Evolutionary conservation across 2,113 vertebrate species (phyloP).

Genomic region (Anguilla rostrata): DNA sequence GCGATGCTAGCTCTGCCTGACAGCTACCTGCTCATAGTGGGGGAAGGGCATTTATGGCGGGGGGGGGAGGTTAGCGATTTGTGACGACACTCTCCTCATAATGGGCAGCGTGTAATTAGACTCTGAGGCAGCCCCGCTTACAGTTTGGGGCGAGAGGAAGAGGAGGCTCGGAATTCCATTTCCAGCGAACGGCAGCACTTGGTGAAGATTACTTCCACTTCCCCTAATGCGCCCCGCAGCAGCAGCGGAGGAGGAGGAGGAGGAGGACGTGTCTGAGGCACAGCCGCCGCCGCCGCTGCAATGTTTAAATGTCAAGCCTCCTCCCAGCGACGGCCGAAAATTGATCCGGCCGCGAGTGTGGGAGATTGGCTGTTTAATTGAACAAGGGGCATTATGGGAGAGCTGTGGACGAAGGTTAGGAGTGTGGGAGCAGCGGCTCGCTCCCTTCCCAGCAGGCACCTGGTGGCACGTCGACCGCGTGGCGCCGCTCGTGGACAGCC

Average conservation of each 20-base stretch:
- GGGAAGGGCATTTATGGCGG: not conserved
- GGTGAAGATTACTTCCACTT: not conserved
- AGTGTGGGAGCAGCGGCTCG: too few relatives aligned
- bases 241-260: not conserved
- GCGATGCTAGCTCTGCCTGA: too few relatives aligned
- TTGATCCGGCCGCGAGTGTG: too few relatives aligned
- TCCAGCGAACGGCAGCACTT: not conserved
- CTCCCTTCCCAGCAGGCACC: too few relatives aligned
- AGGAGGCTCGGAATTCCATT: not conserved
- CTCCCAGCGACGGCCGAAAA: too few relatives aligned
- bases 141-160: not conserved
- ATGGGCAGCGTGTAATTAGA: not conserved
- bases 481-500: too few relatives aligned
- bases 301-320: not conserved
- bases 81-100: not conserved
- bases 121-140: not conserved
- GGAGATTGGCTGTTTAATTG: too few relatives aligned
- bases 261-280: not conserved
- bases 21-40: too few relatives aligned
- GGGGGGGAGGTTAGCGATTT: not conserved
- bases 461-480: too few relatives aligned
- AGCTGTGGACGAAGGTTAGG: too few relatives aligned
- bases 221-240: not conserved
- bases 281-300: not conserved
- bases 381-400: too few relatives aligned